Percentiles rank a stretch among this genome's conserved stretches.
Evolutionary conservation across 2,888 invertebrate genomes (phyloP).

Genomic region (Rhabditophanes sp.): DNA sequence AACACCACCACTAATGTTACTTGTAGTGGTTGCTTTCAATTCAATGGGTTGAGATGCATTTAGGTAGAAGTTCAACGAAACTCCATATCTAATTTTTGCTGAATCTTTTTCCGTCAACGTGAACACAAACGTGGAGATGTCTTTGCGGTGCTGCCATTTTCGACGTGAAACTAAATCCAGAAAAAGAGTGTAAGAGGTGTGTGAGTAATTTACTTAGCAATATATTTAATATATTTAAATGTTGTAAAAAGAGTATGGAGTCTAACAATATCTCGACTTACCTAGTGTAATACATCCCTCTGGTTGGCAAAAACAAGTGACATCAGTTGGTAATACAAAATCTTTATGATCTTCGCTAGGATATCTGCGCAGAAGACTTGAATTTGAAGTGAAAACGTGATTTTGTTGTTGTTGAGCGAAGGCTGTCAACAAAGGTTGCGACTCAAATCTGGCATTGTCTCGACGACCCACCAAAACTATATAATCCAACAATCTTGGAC

Average conservation of each 20-base stretch:
- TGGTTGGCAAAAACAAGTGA: conserved; percentile 98
- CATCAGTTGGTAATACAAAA: conserved; percentile 87
- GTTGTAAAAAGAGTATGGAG: not conserved
- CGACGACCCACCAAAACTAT: conserved; percentile 77
- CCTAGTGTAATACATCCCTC: conserved; percentile 82
- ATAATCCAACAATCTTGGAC: conserved; percentile 63
- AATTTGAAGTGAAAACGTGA: conserved; percentile 54
- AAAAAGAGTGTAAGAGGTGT: not conserved
- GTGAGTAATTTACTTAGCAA: not conserved
- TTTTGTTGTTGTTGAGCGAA: conserved; percentile 4
- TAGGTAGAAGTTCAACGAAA: conserved; percentile 78
- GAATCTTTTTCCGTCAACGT: conserved; percentile 89
- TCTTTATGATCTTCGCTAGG: conserved; percentile 54
- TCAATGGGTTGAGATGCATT: no score
- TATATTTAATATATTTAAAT: no score
- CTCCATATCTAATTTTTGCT: conserved; percentile 77
- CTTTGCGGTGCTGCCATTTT: no score
- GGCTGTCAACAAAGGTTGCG: no score
- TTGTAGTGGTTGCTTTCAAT: not conserved
- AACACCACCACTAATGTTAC: no score
- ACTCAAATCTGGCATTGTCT: conserved; percentile 43
- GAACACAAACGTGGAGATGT: conserved; percentile 89
- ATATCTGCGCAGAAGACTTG: conserved; percentile 67
- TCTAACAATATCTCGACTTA: conserved; percentile 7
- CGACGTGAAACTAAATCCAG: conserved; percentile 3